Evolutionary conservation across 2,888 invertebrate species (phyloP), one percentile per base, ranked within the genome.

Genomic region (Chrysolina americana): DNA sequence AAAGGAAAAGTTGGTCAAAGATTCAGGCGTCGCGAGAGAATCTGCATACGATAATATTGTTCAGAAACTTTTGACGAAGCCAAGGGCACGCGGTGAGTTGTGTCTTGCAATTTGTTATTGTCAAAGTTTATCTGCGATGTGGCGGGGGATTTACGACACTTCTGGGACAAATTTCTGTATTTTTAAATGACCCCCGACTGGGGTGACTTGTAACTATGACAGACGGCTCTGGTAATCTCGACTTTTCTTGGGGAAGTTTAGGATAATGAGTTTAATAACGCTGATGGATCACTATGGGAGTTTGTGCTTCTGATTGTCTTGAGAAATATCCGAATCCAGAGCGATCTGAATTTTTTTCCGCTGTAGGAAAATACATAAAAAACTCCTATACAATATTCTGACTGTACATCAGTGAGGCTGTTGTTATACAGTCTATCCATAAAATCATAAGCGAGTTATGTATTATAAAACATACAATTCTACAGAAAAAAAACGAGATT

Each of bases 1-100:
- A 70, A 98, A 98, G 84, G 98, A 98, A 87, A 97, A 96, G 86
- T 90, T 98, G 73, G 95, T 96, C 71, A 98, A 98, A 87, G 98
- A 98, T 88, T 98, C 98, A 0, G 98, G 98, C 17, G 97, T 98
- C 2, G 98, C 97, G 0, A 93, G 94, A 80, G 96, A 96, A 85
- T 91, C 91, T 11, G 94, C 94, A 59, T 97, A 97, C 86, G 97
- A 98, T 87, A 93, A 92, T 83, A 97, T 97, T 82, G 97, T 98
- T 0, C 92, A 92, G 81, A 95, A 94, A 83, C 90, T 98, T 70
- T 90, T 96, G 77, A 94, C 95, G 28, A 96, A 96, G 85, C 94
- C 95, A 0, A 92, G 96, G 80, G 97, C 98, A 0, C 91, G 95
- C 92, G 98, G 98, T 97, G 88, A 91, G 91, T 86, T 21, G 6